phyloP scores from a whole-genome alignment of 2,113 vertebrate species.

The Monarcha castaneiventris region DNA sequence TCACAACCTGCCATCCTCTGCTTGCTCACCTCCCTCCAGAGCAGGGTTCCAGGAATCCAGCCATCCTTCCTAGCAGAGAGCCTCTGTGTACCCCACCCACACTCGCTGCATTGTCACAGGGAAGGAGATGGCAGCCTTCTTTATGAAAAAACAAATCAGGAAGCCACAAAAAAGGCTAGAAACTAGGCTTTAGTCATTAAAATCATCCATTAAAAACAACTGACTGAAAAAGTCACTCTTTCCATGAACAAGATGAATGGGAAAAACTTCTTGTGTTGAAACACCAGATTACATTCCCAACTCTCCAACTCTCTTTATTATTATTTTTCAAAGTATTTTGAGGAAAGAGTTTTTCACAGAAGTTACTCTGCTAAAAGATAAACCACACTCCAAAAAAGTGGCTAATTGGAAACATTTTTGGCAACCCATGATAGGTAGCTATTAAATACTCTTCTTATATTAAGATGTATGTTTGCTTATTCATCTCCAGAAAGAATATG shows the following conservation, averaged over 20 bases:
- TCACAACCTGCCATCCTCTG: neutral
- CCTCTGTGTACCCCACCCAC: neutral
- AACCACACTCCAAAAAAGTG: neutral
- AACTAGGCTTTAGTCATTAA: neutral
- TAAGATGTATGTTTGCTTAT: neutral
- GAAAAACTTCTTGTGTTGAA: neutral
- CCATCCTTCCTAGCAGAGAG: neutral
- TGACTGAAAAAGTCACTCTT: neutral
- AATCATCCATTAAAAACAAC: neutral
- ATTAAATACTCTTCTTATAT: neutral
- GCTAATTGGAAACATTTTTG: neutral
- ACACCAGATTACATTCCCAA: neutral
- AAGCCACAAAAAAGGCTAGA: neutral
- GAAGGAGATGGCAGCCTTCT: neutral
- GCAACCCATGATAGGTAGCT: neutral
- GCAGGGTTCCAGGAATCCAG: neutral
- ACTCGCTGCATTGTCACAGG: rapidly evolving
- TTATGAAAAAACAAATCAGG: neutral
- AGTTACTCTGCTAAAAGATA: neutral
- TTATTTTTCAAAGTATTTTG: neutral
- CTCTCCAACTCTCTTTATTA: neutral
- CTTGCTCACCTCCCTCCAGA: neutral
- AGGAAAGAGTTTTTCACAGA: neutral
- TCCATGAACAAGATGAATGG: neutral
- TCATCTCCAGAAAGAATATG: neutral